Conservation (phyloP, 2,797 vertebrate species). For the Morus bassanus region DNA sequence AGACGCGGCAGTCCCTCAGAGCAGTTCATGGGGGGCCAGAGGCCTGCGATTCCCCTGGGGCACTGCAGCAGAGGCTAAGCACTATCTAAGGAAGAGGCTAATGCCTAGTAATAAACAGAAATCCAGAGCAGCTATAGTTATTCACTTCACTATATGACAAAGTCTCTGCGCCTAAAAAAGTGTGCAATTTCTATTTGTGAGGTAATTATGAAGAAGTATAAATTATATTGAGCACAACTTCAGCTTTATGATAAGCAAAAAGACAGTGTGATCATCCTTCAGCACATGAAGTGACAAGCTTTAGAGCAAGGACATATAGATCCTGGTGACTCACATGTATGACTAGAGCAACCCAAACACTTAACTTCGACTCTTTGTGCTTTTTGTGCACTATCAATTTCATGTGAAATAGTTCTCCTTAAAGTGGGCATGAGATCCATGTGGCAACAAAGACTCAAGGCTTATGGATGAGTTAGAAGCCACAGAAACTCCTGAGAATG, state of each 20-base stretch:
- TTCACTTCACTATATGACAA: background rate
- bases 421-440: background rate
- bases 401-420: background rate
- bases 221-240: accelerated
- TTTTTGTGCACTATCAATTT: background rate
- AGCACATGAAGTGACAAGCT: background rate
- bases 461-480: too few relatives aligned
- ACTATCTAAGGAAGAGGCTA: background rate
- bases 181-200: background rate
- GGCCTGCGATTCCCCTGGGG: accelerated
- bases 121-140: background rate
- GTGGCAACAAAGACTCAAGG: too few relatives aligned
- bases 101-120: background rate
- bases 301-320: background rate
- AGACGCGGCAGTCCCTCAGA: accelerated
- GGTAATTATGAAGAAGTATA: background rate
- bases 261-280: background rate
- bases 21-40: accelerated
- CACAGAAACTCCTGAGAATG: too few relatives aligned
- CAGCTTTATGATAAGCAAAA: background rate
- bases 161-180: background rate
- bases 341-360: background rate
- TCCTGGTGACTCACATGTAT: background rate
- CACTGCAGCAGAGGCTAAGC: background rate
- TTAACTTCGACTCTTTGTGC: background rate